Evolutionary conservation across 53 echinoderm and acorn worm genomes (phyloP).

Genomic region (Holothuria leucospilota): DNA sequence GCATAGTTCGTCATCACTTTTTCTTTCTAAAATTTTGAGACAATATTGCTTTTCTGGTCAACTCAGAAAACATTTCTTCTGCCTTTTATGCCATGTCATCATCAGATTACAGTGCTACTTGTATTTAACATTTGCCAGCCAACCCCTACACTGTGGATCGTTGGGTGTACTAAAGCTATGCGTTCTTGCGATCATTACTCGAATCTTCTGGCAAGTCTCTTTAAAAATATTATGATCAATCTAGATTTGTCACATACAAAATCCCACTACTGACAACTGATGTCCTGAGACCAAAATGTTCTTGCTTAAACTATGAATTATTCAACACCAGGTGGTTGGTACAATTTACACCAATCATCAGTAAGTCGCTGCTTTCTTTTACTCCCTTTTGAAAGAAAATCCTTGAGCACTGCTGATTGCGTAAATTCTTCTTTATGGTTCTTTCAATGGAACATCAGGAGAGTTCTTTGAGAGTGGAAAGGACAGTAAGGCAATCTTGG

Average conservation of each 20-base stretch:
- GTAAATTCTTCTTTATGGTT: constrained; percentile 32
- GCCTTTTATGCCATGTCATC: neutral
- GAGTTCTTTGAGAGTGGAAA: neutral
- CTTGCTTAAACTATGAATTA: constrained; percentile 18
- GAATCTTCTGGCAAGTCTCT: neutral
- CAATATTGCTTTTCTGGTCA: neutral
- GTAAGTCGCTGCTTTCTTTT: neutral
- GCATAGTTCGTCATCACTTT: neutral
- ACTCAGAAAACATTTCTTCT: too few relatives aligned
- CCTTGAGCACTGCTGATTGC: constrained; percentile 2
- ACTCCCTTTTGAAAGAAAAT: neutral
- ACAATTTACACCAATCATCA: constrained; percentile 38
- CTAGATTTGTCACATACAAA: constrained; percentile 15
- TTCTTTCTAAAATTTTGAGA: constrained; percentile 14
- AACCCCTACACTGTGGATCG: constrained; percentile 16
- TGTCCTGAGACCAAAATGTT: neutral
- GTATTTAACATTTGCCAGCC: neutral
- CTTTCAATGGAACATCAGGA: constrained; percentile 21
- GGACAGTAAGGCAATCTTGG: constrained; percentile 7
- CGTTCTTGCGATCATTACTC: neutral
- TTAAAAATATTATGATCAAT: constrained; percentile 4
- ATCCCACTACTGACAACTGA: neutral
- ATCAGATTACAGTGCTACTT: too few relatives aligned
- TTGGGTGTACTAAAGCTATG: neutral
- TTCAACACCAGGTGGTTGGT: constrained; percentile 21